Evolutionary conservation across 2,888 invertebrate species (phyloP), one percentile per base, ranked within the genome.

Genomic region (Omphaloscelis lunosa): DNA sequence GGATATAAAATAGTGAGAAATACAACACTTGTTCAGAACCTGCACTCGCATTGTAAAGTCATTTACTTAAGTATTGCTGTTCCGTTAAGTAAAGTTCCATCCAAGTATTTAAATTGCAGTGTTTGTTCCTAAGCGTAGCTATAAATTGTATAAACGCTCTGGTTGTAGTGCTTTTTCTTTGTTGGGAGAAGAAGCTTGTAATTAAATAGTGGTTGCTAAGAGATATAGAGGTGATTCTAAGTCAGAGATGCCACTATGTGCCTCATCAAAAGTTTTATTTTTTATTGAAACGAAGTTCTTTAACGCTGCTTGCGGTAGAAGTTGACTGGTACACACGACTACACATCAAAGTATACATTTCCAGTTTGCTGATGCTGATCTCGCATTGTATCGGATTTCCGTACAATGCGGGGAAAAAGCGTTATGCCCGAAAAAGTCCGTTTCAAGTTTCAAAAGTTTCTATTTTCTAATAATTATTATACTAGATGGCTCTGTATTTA

Each of bases 31-130:
- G 80, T 67, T 53, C 41, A 29, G 41, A 72, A 74, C 51, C 67
- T 74, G 63, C 68, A 45, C 79, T 66, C 6, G 65, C 73, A 74
- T 80, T 87, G 68, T 83, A 85, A 80, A 82, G 59, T 74, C 41
- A 80, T 83, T 82, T 78, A 74, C 70, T 77, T 85, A n/a, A n/a
- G n/a, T n/a, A 85, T 48, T 68, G 68, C 65, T 48, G 58, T 69
- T 58, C 66, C 51, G 41, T 65, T 79, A 23, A 39, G 69, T 74
- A 76, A 81, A 85, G 41, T 67, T 65, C 12, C 27, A 61, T 66
- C 9, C 3, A 39, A 72, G 62, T 72, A 75, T 77, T 82, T 73
- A 63, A 27, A 75, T 79, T 75, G 75, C 48, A 72, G 23, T 23
- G 56, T 62, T 70, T 51, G 61, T 65, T 34, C 62, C 62, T 66